phyloP scores from a whole-genome alignment of 1,140 invertebrate species.

The Schlechtendalia chinensis region DNA sequence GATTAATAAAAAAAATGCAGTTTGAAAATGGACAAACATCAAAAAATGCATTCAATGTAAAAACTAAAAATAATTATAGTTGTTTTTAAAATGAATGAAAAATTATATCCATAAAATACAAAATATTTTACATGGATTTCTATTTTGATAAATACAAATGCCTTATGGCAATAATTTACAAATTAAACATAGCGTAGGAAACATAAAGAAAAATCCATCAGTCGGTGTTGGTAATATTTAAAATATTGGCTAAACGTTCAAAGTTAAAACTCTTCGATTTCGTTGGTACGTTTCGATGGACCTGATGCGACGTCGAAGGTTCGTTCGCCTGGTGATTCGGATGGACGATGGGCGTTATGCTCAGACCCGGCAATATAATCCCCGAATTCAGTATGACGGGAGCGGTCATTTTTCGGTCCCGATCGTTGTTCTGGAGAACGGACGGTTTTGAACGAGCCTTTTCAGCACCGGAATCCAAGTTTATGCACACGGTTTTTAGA shows the following conservation, averaged over 20 bases:
- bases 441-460: constrained; percentile 18
- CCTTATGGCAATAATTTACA: no score
- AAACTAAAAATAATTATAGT: no score
- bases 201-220: neutral
- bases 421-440: neutral
- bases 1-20: no score
- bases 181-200: no score
- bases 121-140: no score
- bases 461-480: constrained; percentile 11
- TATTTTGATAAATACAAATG: no score
- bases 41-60: no score
- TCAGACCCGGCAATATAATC: constrained; percentile 12
- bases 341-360: constrained; percentile 13
- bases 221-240: constrained; percentile 29
- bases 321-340: neutral
- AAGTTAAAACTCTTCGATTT: neutral
- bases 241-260: constrained; percentile 10
- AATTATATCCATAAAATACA: no score
- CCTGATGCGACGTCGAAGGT: no score
- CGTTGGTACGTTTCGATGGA: neutral
- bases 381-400: neutral
- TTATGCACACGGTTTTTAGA: constrained; percentile 12
- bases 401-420: neutral
- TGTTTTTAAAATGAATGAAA: no score
- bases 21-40: no score